phyloP scores from a whole-genome alignment of 2,113 vertebrate species.

The Podarcis raffonei region DNA sequence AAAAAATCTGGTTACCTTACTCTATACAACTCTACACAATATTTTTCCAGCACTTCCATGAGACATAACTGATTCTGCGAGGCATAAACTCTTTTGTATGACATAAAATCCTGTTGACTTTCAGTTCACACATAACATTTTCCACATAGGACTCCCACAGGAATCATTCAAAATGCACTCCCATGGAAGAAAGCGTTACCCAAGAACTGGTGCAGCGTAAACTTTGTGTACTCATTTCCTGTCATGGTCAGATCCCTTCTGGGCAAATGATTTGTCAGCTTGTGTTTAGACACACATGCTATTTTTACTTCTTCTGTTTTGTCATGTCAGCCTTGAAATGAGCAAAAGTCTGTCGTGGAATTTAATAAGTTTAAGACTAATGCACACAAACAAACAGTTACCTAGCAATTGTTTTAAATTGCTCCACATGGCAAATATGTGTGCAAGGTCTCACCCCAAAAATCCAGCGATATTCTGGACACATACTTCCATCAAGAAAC shows the following conservation, averaged over 20 bases:
- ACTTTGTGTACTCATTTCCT: neutral
- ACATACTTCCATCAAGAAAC: neutral
- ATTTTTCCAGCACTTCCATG: neutral
- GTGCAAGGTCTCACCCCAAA: neutral
- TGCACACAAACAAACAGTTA: neutral
- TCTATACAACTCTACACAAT: neutral
- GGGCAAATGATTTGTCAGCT: conserved; percentile 43
- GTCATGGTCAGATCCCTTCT: neutral
- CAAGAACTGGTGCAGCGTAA: neutral
- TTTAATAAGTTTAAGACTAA: neutral
- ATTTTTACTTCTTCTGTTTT: conserved; percentile 12
- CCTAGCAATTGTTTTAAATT: neutral
- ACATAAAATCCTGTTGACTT: neutral
- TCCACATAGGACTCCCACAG: neutral
- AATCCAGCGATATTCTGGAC: neutral
- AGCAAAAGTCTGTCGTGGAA: neutral
- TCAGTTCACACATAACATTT: neutral
- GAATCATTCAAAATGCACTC: neutral
- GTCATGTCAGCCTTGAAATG: neutral
- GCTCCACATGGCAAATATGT: neutral
- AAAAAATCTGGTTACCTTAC: neutral
- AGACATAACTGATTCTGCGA: neutral
- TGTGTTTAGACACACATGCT: neutral
- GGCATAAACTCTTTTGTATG: neutral
- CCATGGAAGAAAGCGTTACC: neutral